Base-by-base conservation (phyloP, 2,888 invertebrate species). In the Tuta absoluta region DNA sequence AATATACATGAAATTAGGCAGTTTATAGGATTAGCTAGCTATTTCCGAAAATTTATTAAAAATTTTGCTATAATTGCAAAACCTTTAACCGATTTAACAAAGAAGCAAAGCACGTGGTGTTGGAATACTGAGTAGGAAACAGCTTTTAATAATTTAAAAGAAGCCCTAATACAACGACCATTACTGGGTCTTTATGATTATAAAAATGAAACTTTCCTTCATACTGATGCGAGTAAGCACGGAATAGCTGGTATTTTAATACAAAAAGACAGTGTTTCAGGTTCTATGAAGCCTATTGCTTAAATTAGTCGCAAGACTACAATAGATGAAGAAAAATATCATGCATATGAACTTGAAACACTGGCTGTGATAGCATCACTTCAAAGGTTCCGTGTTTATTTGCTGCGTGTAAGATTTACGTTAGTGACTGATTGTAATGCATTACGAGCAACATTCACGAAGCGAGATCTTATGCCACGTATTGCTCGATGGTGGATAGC, bases 141-240 rank as follows among this genome's bases (percentile, higher is more conserved):
- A 8, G 21, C 64, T 1, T 65, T 65, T 23, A 23, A 28, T 5
- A 11, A 12, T 2, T 72, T 80, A 58, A 77, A 76, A 60, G 17
- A 56, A 11, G 56, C 49, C 5, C 63, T 80, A 7, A 63, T 62
- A 0, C 61, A 62, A 10, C 64, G 71, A 49, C 73, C 75, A 2
- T 63, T 80, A 0, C 53, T 82, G 33, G 69, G 67, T 0, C 53
- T 78, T 23, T 76, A 71, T 62, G 66, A 75, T 33, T 71, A 69
- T 1, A 53, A 64, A 0, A 62, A 61, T 4, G 65, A 67, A 21
- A 73, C 72, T 0, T 72, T 76, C 17, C 66, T 77, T 2, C 80
- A 81, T 49, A 80, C 79, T 0, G 81, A 81, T 63, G 80, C 80
- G 0, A 75, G 77, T 61, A 63, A 71, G 17, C 19, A 68, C 10